Percentiles rank a stretch among this genome's conserved stretches.
Conservation (phyloP, 2,113 vertebrate genomes). For the Meles meles region DNA sequence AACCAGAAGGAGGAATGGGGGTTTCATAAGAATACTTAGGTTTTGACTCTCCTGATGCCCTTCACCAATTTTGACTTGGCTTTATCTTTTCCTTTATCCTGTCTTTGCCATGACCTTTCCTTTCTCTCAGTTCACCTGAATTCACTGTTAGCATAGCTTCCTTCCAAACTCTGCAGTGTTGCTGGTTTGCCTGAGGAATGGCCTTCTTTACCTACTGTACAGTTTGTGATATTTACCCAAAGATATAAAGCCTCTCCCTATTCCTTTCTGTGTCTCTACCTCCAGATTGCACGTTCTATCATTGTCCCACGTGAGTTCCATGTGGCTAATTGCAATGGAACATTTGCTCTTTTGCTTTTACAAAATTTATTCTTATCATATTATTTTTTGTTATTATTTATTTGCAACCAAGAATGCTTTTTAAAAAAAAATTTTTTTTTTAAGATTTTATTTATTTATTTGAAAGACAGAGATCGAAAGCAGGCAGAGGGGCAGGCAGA, state of each 20-base stretch:
- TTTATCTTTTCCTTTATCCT: background rate
- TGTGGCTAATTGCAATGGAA: background rate
- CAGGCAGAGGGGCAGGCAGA: too few relatives aligned
- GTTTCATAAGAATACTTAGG: background rate
- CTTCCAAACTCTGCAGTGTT: background rate
- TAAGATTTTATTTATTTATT: too few relatives aligned
- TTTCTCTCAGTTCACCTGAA: background rate
- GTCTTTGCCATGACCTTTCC: background rate
- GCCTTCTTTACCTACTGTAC: background rate
- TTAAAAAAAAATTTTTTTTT: too few relatives aligned
- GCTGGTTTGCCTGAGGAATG: background rate
- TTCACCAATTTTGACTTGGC: background rate
- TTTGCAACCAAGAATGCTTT: background rate
- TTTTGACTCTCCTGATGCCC: background rate
- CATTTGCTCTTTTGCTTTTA: background rate
- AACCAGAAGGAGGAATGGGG: background rate
- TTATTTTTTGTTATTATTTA: background rate
- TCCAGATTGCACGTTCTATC: slow-evolving; percentile 17
- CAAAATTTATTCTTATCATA: background rate
- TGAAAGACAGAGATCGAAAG: too few relatives aligned
- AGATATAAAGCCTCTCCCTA: background rate
- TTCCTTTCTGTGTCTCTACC: background rate
- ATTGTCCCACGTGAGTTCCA: background rate
- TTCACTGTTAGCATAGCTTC: background rate
- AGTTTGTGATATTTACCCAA: background rate